Percentiles rank a stretch among this genome's conserved stretches.
phyloP scores from a whole-genome alignment of 2,113 vertebrate species.

The Cheilinus undulatus region DNA sequence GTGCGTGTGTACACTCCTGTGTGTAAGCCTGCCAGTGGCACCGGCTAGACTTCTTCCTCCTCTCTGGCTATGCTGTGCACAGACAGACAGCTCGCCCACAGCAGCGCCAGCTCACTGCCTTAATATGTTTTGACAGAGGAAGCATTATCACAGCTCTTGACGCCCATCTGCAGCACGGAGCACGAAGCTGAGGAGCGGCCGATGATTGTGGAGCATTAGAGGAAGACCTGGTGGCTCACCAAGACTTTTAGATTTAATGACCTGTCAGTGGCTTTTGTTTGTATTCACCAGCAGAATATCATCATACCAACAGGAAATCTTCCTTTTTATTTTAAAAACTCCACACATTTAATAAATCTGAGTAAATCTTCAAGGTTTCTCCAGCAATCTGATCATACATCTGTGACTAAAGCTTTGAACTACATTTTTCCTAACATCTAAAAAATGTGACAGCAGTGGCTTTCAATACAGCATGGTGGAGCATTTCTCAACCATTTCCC shows the following conservation, averaged over 20 bases:
- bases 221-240: background rate
- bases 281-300: background rate
- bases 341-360: too few species aligned
- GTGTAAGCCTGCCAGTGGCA: slow-evolving; percentile 46
- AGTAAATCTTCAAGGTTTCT: background rate
- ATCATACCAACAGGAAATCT: too few species aligned
- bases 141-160: slow-evolving; percentile 55
- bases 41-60: slow-evolving; percentile 57
- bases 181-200: slow-evolving; percentile 40
- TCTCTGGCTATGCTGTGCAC: slow-evolving; percentile 50
- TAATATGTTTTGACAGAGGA: slow-evolving; percentile 73
- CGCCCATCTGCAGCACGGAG: slow-evolving; percentile 66
- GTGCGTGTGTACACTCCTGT: slow-evolving; percentile 10
- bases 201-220: slow-evolving; percentile 5
- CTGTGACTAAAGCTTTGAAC: background rate
- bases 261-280: background rate
- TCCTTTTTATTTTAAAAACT: too few species aligned
- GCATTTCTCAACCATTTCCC: slow-evolving; percentile 6
- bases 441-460: background rate
- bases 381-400: background rate
- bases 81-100: slow-evolving; percentile 69
- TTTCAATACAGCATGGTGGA: background rate
- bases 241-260: background rate
- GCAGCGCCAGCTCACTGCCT: slow-evolving; percentile 58
- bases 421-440: background rate